Evolutionary conservation across 2,888 invertebrate species (phyloP), one percentile per base, ranked within the genome.

Genomic region (Lordiphosa andalusiaca): DNA sequence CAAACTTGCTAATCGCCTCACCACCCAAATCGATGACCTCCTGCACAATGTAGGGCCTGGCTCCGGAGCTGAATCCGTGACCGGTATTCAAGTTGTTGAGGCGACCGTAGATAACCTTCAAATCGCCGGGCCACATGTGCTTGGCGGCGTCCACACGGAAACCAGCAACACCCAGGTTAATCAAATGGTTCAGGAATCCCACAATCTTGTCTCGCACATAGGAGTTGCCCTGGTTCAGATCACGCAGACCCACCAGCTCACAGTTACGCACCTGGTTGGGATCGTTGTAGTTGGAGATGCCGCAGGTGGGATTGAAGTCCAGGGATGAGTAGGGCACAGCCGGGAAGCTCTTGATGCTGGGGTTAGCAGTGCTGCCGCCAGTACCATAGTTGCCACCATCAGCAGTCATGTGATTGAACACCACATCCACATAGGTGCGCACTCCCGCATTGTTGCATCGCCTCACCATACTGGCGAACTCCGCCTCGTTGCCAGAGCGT

Each of bases 321-420:
- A 89, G 88, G 0, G 89, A 81, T 0, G 92, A 91, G 76, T 92
- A 96, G 0, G 95, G 94, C 0, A 96, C 94, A 0, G 89, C 90
- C 0, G 93, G 92, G 84, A 91, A 94, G 36, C 89, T 86, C 85
- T 91, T 91, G 0, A 87, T 75, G 0, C 86, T 87, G 10, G 93
- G 91, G 85, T 93, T 86, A 2, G 92, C 93, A 0, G 87, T 90
- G 39, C 92, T 92, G 42, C 94, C 93, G 1, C 91, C 94, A 2
- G 93, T 93, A 1, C 95, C 95, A 46, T 44, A 53, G n/a, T 23
- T 46, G 37, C 59, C 47, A n/a, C 82, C 72, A 57, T 91, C 89
- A 9, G 77, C 92, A 0, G 94, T 92, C 97, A 97, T 97, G 88
- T 97, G 97, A 88, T 97, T 97, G 69, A 96, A 91, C 7, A 97